Evolutionary conservation across 1,140 invertebrate genomes (phyloP), one percentile per base, ranked within the genome.

Genomic region (Drosophila tsacasi): DNA sequence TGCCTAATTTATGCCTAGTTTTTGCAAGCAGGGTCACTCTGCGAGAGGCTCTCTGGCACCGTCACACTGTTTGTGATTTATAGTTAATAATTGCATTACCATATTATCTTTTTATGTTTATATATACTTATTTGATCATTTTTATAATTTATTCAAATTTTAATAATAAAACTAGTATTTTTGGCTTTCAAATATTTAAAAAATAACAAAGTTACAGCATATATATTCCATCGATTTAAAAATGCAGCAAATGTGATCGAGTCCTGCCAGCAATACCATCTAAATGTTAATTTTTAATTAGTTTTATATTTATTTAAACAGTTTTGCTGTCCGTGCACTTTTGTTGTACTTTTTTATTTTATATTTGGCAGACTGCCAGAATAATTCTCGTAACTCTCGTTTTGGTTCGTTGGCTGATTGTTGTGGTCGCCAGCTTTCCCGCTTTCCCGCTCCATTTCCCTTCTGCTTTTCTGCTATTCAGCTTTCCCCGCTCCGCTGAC

Each of bases 321-420:
- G n/a, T 42, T 63, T 35, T 35, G 15, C n/a, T n/a, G 7, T 8
- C 25, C 17, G 63, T 66, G 63, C 63, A 44, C 3, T 27, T 19
- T 21, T 75, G 50, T 58, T 59, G 74, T 23, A n/a, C 42, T 19
- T 52, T 40, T 52, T 39, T 15, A 58, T 47, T 39, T 40, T 59
- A 42, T 44, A 65, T 50, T 61, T 68, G 75, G 84, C 84, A 69
- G 69, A 59, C 55, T 90, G 81, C 84, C 84, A 81, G 86, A 89
- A 76, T 72, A 87, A 81, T 84, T 84, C 55, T 81, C 65, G 77
- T 81, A 83, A 89, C 80, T 75, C 76, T 87, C 66, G 68, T 69
- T 87, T 83, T 69, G 74, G 73, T 55, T 76, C 49, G 60, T 54
- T 76, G 74, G 60, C 61, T 76, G 72, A 66, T 66, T 76, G 74